Base-by-base conservation (phyloP, 2,888 invertebrate species). In the Eledone cirrhosa region DNA sequence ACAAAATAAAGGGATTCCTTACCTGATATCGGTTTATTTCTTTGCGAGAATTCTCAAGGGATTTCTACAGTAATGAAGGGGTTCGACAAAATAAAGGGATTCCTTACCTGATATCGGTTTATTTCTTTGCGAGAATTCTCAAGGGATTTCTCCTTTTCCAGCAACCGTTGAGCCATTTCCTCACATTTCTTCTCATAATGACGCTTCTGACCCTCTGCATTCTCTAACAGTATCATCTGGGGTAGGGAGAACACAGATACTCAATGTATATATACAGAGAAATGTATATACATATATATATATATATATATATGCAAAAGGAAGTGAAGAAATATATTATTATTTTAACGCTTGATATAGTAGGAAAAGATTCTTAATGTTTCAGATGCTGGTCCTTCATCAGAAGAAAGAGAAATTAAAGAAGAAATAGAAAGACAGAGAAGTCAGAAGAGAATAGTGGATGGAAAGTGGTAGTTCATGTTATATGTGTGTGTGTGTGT, bases 151-250 rank as follows among this genome's bases (percentile, higher is more conserved):
- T 97, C 96, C 41, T 86, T 84, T 87, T 95, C 95, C 80, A 94
- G 93, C 75, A 94, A 90, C 84, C 93, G 92, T 74, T 93, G 89
- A 83, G 94, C 93, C 88, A 94, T 94, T 87, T 94, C 94, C 78
- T 94, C 94, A 81, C 96, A 92, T 84, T 95, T 95, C 87, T 94
- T 94, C 82, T 94, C 94, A 81, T 94, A 93, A 87, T 95, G 94
- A 85, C 94, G 95, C 82, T 94, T 94, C 88, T 95, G 94, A 79
- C 94, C 94, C 80, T 96, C 95, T 79, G 94, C 94, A 80, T 94
- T 93, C 90, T 96, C 96, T 91, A 95, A 93, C 88, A 96, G 95
- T 88, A 96, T 94, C 89, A 97, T 92, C 96, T 96, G 90, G 16
- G 72, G 74, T 24, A 72, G 11, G n/a, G 7, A 69, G n/a, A 27